These are phyloP conservation scores for Melanostoma mellinum DNA, from an alignment of 2,888 invertebrate species.

Conservation along the genomic window DNA sequence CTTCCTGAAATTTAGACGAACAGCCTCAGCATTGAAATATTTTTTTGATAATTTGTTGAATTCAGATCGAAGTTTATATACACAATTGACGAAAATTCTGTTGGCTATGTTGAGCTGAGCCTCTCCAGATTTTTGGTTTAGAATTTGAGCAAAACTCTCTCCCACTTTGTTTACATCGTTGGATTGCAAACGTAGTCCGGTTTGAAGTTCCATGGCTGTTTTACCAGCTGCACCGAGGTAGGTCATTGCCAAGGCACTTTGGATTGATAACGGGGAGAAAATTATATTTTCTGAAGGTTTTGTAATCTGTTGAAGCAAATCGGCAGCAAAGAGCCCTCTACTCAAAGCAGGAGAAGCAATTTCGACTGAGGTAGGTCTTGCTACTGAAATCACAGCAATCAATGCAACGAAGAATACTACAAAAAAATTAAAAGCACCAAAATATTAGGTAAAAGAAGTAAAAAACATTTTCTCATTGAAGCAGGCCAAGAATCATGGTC, in stretches of 20 bases:
- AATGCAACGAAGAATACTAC: too few species aligned
- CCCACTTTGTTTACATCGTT: constrained; percentile 75
- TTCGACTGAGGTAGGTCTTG: too few species aligned
- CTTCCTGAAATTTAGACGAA: constrained; percentile 85
- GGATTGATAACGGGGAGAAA: constrained; percentile 89
- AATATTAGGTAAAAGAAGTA: too few species aligned
- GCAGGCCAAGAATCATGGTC: too few species aligned
- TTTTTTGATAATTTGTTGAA: constrained; percentile 85
- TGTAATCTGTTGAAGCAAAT: constrained; percentile 74
- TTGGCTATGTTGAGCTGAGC: constrained; percentile 85
- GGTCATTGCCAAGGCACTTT: constrained; percentile 87
- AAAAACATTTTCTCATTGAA: too few species aligned
- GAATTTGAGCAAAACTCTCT: constrained; percentile 75
- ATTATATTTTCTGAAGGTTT: constrained; percentile 84
- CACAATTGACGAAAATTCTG: constrained; percentile 86
- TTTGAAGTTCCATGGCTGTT: constrained; percentile 77
- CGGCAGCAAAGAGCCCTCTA: constrained; percentile 74
- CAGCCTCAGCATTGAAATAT: constrained; percentile 86
- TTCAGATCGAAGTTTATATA: constrained; percentile 83
- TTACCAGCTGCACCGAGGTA: constrained; percentile 87
- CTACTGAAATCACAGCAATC: too few species aligned
- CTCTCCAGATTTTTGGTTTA: constrained; percentile 68
- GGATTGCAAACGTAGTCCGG: constrained; percentile 74
- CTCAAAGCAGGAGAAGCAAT: not conserved
- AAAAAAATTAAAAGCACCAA: too few species aligned